Evolutionary conservation across 2,888 invertebrate genomes (phyloP).

Genomic region (Lissocephala sabroskyi): DNA sequence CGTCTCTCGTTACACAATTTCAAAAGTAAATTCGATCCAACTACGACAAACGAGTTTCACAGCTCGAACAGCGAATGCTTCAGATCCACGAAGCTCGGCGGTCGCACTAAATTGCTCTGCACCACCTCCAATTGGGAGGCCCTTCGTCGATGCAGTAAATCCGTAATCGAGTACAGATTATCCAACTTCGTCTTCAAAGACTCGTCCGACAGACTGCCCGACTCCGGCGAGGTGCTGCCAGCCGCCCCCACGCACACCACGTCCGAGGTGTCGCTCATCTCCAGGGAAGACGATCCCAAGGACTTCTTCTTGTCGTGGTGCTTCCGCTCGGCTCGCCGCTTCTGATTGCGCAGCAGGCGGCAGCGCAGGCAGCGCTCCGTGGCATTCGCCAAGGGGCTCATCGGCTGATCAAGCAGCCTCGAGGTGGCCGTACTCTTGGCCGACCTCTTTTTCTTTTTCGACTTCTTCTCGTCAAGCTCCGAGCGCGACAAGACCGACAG

Average conservation of each 20-base stretch:
- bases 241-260: slow-evolving; percentile 15
- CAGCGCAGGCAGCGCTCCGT: slow-evolving; percentile 22
- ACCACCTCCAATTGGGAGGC: slow-evolving; percentile 24
- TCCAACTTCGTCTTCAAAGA: slow-evolving; percentile 16
- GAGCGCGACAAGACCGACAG: no score
- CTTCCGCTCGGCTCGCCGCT: no score
- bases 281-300: no score
- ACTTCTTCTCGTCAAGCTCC: neutral
- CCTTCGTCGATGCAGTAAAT: no score
- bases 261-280: slow-evolving; percentile 24
- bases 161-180: neutral
- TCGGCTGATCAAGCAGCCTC: no score
- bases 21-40: neutral
- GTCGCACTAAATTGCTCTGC: slow-evolving; percentile 48
- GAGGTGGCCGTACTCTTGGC: neutral
- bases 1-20: neutral
- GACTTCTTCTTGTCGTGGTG: no score
- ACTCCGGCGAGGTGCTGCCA: slow-evolving; percentile 11
- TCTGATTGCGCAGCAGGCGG: no score
- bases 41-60: slow-evolving; percentile 5
- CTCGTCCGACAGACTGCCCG: slow-evolving; percentile 14
- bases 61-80: slow-evolving; percentile 35
- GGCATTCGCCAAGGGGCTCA: no score
- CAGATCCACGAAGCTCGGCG: slow-evolving; percentile 33
- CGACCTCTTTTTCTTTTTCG: no score